Conservation (phyloP, 2,888 invertebrate species). For the Chirona hameri region DNA sequence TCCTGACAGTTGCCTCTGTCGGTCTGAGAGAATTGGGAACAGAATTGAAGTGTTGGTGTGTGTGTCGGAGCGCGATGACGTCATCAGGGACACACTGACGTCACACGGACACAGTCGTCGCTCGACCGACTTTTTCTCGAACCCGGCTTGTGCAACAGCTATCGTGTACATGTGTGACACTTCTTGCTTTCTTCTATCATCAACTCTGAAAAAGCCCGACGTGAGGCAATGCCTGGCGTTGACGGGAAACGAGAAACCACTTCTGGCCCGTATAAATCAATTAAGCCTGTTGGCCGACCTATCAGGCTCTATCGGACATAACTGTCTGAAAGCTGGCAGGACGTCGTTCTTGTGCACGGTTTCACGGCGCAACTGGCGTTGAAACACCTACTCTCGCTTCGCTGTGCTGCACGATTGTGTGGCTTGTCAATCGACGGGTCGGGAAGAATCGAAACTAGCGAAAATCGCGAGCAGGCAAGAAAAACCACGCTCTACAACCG, state of each 20-base stretch:
- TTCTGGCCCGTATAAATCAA: constrained; percentile 2
- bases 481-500: too few relatives aligned
- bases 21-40: too few relatives aligned
- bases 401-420: too few relatives aligned
- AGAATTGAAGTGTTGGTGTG: too few relatives aligned
- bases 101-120: background rate
- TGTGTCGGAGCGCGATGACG: background rate
- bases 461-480: too few relatives aligned
- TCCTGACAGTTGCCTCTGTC: too few relatives aligned
- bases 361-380: background rate
- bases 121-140: background rate
- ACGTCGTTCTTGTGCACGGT: background rate
- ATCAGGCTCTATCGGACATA: background rate
- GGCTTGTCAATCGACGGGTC: background rate
- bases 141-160: background rate
- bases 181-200: background rate
- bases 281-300: background rate
- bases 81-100: background rate
- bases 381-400: background rate
- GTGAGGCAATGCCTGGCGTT: background rate
- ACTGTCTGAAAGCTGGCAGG: background rate
- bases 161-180: background rate
- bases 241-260: background rate
- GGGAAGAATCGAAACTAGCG: too few relatives aligned
- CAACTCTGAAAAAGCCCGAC: background rate